These are phyloP conservation scores for Amphipyra tragopoginis DNA, from an alignment of 2,888 invertebrate genomes.

Conservation along the genomic window DNA sequence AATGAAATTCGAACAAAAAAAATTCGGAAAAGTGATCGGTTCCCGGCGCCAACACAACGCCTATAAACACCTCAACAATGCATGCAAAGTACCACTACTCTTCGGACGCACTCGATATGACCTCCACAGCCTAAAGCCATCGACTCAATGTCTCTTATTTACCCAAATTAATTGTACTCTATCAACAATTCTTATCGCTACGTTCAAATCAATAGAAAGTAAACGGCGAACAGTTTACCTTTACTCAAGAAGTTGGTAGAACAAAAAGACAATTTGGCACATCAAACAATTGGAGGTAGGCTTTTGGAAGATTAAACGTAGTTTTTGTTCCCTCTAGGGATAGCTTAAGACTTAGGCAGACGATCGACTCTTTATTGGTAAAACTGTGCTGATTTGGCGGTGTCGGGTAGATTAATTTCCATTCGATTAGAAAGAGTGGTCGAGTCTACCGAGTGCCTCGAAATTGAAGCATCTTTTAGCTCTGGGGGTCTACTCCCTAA, in stretches of 20 bases:
- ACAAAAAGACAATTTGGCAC: constrained; percentile 47
- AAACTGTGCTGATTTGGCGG: not conserved
- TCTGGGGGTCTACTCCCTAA: no score
- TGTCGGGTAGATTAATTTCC: not conserved
- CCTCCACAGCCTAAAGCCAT: not conserved
- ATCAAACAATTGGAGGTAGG: constrained; percentile 39
- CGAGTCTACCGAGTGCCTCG: no score
- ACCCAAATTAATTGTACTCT: no score
- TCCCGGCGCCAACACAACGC: no score
- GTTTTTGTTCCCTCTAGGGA: constrained; percentile 40
- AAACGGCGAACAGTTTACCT: constrained; percentile 39
- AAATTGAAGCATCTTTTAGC: no score
- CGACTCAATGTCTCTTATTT: not conserved
- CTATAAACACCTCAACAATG: no score
- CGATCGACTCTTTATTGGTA: not conserved
- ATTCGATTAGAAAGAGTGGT: no score
- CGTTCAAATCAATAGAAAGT: constrained; percentile 15
- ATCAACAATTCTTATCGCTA: not conserved
- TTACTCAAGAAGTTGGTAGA: constrained; percentile 27
- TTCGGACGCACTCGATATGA: no score
- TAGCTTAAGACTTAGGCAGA: constrained; percentile 14
- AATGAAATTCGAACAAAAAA: no score
- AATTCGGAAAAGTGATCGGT: no score
- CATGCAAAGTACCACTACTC: no score
- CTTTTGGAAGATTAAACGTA: constrained; percentile 42